phyloP scores from a whole-genome alignment of 2,888 invertebrate species.

The Cheilosia vulpina region DNA sequence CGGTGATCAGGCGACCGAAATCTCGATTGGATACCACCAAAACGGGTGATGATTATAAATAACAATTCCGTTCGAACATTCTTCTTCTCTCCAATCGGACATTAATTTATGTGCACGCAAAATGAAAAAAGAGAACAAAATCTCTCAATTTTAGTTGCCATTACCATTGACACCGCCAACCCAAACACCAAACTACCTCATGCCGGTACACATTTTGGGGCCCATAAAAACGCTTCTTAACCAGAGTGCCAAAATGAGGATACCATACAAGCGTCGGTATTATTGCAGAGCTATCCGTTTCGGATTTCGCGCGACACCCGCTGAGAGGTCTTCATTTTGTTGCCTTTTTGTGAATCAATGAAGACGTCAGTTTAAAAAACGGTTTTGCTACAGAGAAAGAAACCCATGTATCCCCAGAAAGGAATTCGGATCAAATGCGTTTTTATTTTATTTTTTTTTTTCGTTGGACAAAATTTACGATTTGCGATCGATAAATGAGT shows the following conservation, averaged over 20 bases:
- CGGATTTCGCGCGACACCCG: slow-evolving; percentile 51
- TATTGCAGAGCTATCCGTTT: slow-evolving; percentile 25
- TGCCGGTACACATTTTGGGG: neutral
- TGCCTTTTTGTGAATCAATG: slow-evolving; percentile 59
- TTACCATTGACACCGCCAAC: slow-evolving; percentile 57
- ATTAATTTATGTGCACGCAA: slow-evolving; percentile 42
- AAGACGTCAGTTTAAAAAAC: slow-evolving; percentile 65
- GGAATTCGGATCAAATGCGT: slow-evolving; percentile 34
- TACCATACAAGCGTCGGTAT: neutral
- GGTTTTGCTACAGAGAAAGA: slow-evolving; percentile 17
- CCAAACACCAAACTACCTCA: slow-evolving; percentile 31
- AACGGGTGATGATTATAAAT: slow-evolving; percentile 54
- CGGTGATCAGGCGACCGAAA: neutral
- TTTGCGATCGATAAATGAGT: slow-evolving; percentile 67
- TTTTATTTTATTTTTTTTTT: slow-evolving; percentile 23
- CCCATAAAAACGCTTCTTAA: slow-evolving; percentile 46
- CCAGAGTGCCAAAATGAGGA: slow-evolving; percentile 54
- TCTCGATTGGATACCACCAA: slow-evolving; percentile 23
- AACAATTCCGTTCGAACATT: slow-evolving; percentile 45
- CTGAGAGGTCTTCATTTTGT: slow-evolving; percentile 41
- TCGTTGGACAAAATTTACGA: slow-evolving; percentile 54
- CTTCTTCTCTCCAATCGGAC: slow-evolving; percentile 45
- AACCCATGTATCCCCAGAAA: neutral
- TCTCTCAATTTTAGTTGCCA: slow-evolving; percentile 34
- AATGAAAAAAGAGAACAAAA: neutral